Percentiles rank a stretch among this genome's conserved stretches.
These are phyloP conservation scores for Acronicta alni DNA, from an alignment of 2,888 invertebrate species.

Conservation along the genomic window DNA sequence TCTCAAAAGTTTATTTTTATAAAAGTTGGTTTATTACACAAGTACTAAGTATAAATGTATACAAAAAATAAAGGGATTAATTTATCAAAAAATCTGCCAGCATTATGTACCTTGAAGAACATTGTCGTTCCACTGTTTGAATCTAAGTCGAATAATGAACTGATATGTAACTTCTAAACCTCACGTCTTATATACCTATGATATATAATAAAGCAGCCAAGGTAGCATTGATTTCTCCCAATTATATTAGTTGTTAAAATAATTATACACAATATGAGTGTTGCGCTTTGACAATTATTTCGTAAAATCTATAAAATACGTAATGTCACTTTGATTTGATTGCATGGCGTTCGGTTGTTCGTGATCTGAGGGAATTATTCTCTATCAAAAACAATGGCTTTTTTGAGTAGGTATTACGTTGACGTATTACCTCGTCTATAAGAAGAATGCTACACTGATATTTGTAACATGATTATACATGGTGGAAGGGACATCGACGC, in stretches of 20 bases:
- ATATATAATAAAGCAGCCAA: constrained; percentile 33
- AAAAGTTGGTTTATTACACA: too few relatives aligned
- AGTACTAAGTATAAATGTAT: too few relatives aligned
- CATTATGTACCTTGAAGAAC: constrained; percentile 36
- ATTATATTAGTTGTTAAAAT: constrained; percentile 16
- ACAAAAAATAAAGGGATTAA: background rate
- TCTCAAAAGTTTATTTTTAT: too few relatives aligned
- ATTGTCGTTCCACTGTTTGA: constrained; percentile 17
- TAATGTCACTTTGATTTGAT: constrained; percentile 11
- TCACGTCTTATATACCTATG: constrained; percentile 44
- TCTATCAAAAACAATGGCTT: background rate
- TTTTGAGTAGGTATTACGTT: too few relatives aligned
- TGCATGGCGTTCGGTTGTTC: background rate
- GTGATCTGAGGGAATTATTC: background rate
- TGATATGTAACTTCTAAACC: constrained; percentile 28
- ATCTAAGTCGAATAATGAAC: constrained; percentile 18
- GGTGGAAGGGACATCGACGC: too few relatives aligned
- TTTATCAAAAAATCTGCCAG: too few relatives aligned
- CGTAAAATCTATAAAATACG: constrained; percentile 22
- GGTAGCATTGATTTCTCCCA: constrained; percentile 50
- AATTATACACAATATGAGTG: constrained; percentile 10
- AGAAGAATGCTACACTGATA: too few relatives aligned
- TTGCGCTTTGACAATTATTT: constrained; percentile 17
- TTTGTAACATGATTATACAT: too few relatives aligned
- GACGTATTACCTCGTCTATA: background rate